Percentiles rank a stretch among this genome's conserved stretches.
Evolutionary conservation across 2,113 vertebrate genomes (phyloP).

Genomic region (Shinisaurus crocodilurus): DNA sequence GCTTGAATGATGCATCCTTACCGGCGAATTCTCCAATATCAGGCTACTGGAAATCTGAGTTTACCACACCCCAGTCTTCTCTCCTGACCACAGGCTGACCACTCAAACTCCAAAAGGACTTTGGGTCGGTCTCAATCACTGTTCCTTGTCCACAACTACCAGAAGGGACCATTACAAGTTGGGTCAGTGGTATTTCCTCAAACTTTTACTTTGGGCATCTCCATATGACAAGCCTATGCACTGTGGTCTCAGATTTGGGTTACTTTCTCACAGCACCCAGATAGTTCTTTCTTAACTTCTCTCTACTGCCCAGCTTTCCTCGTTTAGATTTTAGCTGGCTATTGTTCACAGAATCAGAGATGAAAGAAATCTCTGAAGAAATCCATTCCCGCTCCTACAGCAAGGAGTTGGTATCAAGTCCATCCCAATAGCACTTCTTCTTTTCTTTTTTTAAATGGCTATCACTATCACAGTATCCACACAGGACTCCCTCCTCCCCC

Average conservation of each 20-base stretch:
- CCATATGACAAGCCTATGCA: not conserved
- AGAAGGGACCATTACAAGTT: not conserved
- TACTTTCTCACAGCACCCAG: not conserved
- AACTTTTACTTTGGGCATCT: not conserved
- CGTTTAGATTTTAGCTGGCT: not conserved
- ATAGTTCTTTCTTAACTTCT: not conserved
- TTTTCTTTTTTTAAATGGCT: not conserved
- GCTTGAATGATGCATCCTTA: not conserved
- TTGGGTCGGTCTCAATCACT: not conserved
- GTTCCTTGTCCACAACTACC: not conserved
- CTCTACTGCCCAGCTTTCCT: not conserved
- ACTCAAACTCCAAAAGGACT: not conserved
- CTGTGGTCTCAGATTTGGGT: not conserved
- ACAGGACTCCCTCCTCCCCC: not conserved
- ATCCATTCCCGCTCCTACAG: not conserved
- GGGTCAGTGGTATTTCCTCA: too few species aligned
- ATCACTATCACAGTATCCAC: not conserved
- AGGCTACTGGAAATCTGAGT: not conserved
- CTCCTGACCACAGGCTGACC: not conserved
- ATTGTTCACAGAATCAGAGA: not conserved
- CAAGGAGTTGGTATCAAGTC: not conserved
- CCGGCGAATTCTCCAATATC: not conserved
- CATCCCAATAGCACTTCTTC: too few species aligned
- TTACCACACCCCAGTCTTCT: not conserved
- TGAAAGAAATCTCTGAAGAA: not conserved